Evolutionary conservation across 1,140 invertebrate species (phyloP), one percentile per base, ranked within the genome.

Genomic region (Propsilocerus akamusi): DNA sequence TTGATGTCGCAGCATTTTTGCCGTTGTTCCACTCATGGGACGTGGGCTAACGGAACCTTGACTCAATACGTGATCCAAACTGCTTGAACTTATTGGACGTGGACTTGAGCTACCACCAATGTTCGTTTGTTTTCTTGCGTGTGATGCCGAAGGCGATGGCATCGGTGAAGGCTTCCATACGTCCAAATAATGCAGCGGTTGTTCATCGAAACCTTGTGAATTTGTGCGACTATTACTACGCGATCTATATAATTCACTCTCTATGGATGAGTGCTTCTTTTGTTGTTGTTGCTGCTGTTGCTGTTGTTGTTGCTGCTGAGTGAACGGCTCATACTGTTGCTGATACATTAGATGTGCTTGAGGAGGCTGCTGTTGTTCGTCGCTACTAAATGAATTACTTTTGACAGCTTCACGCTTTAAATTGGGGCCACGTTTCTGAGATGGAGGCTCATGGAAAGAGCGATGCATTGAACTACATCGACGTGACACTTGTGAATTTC

Each of bases 161-260:
- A 41, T 41, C 10, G 34, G 34, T 20, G 34, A 41, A 20, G 34
- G 34, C 10, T 41, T 41, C 34, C 34, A 41, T 17, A 41, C 34
- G 22, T 41, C 34, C 3, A 41, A 10, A 41, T 20, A 41, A 20
- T 41, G 34, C 22, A 20, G 14, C 34, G 12, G n/a, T n/a, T n/a
- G n/a, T 20, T 41, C 34, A 41, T 41, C 34, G 4, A 41, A 17
- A 20, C 34, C 34, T 17, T 64, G 60, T 56, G 64, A 63, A 28
- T 63, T 64, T 14, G 59, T 63, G 46, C 63, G 61, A 14, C 63
- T 65, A 14, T 63, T 65, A 53, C 63, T 65, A 26, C 63, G 59
- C 14, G 63, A 65, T 0, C 61, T 55, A 28, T 63, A 64, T 12
- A 64, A 57, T 14, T 65, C 61, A 26, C 63, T 59, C 50, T 65